Evolutionary conservation across 2,888 invertebrate species (phyloP), one percentile per base, ranked within the genome.

Genomic region (Leistus spinibarbis): DNA sequence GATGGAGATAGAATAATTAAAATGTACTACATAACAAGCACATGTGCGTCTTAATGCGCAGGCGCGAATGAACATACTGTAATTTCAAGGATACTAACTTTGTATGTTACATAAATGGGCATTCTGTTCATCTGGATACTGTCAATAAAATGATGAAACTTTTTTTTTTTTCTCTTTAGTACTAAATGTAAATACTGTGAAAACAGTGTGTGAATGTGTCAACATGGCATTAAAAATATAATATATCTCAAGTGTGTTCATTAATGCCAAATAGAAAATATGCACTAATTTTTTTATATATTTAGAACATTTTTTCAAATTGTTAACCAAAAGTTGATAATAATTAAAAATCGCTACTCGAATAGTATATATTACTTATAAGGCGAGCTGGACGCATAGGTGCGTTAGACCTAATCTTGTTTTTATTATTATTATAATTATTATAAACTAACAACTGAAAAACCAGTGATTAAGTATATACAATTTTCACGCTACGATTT

Each of bases 81-180:
- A 3, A 40, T 69, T 69, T 53, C 69, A 69, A 69, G 69, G 69
- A 69, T 69, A 69, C 69, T 60, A 22, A 57, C 22, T 56, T 22
- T 22, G 23, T 70, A 24, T 65, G 27, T 66, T 72, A 72, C 72
- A 72, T 72, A 72, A 65, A 72, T 72, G 72, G 72, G 66, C 72
- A 72, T 72, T 72, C 66, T 65, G 65, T 65, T 72, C 72, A 72
- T 72, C 72, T 72, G 72, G 72, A 65, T 72, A 65, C 65, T 72
- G 66, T 72, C 72, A 72, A 72, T 72, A 72, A n/a, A 40, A 40
- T 40, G 40, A 40, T 40, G 40, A 40, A 40, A 40, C 40, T 10
- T 13, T 40, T 2, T 40, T 40, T 40, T 40, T 40, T 69, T 69
- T 69, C 57, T 69, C 57, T 57, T n/a, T n/a, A n/a, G n/a, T n/a